Evolutionary conservation across 2,888 invertebrate species (phyloP).

Genomic region (Quadriops clusia): DNA sequence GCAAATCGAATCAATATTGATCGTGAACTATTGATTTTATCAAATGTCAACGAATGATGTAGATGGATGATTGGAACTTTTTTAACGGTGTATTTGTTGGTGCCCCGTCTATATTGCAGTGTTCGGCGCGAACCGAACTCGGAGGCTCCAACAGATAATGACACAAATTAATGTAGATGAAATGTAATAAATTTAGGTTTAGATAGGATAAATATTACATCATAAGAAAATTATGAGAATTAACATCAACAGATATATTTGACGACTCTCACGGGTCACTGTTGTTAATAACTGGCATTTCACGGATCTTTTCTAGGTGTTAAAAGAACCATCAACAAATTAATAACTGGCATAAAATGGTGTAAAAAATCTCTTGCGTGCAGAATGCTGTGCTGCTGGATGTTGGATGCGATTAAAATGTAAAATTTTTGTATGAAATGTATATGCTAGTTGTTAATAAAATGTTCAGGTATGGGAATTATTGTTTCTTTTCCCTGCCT

Average conservation of each 20-base stretch:
- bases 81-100: slow-evolving; percentile 15
- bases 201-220: slow-evolving; percentile 17
- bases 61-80: slow-evolving; percentile 14
- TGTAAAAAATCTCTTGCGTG: too few species aligned
- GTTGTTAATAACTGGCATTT: slow-evolving; percentile 21
- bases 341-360: too few species aligned
- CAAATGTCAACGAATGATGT: too few species aligned
- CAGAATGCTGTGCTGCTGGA: too few species aligned
- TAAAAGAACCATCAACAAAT: too few species aligned
- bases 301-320: too few species aligned
- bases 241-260: slow-evolving; percentile 10
- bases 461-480: slow-evolving; percentile 35
- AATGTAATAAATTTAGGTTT: slow-evolving; percentile 9
- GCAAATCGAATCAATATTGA: too few species aligned
- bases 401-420: too few species aligned
- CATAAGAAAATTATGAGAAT: slow-evolving; percentile 12
- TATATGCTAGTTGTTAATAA: slow-evolving; percentile 39
- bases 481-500: slow-evolving; percentile 3
- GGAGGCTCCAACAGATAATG: not conserved
- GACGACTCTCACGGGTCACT: slow-evolving; percentile 15
- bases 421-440: slow-evolving; percentile 31
- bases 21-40: too few species aligned
- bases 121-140: not conserved
- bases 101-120: slow-evolving; percentile 8
- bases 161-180: slow-evolving; percentile 9